These are phyloP conservation scores for Cyphomyrus discorhynchus DNA, from an alignment of 2,113 vertebrate species.

Conservation along the genomic window DNA sequence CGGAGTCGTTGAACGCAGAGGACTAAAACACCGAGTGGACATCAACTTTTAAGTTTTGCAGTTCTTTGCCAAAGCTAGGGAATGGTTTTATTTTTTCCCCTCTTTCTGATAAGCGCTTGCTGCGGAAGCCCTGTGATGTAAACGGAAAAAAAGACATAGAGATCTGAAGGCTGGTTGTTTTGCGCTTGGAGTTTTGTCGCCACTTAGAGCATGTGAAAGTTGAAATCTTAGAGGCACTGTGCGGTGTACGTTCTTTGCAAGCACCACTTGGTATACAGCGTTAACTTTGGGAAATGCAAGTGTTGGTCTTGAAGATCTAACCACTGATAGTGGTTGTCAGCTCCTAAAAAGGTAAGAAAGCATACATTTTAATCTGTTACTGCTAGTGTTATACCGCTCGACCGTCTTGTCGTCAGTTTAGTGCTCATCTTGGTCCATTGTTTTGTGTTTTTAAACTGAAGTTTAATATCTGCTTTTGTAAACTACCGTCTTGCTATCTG, in stretches of 20 bases:
- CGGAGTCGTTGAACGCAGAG: constrained; percentile 58
- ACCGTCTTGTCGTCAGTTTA: constrained; percentile 21
- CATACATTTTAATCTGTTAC: constrained; percentile 46
- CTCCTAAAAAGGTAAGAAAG: constrained; percentile 86
- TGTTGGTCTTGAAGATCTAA: constrained; percentile 87
- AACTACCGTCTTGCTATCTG: constrained; percentile 27
- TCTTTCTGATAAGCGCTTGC: constrained; percentile 57
- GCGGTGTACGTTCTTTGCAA: constrained; percentile 69
- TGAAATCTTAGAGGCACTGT: constrained; percentile 70
- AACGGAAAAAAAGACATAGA: constrained; percentile 40
- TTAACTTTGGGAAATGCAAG: constrained; percentile 97
- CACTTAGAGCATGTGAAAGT: constrained; percentile 73
- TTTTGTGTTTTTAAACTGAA: constrained; percentile 22
- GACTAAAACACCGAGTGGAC: constrained; percentile 65
- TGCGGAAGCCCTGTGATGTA: constrained; percentile 46
- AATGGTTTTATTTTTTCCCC: constrained; percentile 42
- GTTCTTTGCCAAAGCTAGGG: constrained; percentile 63
- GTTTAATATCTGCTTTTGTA: constrained; percentile 33
- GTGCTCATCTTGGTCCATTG: constrained; percentile 2
- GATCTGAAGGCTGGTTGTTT: constrained; percentile 36
- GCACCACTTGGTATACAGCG: constrained; percentile 73
- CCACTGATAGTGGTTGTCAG: constrained; percentile 84
- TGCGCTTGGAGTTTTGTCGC: constrained; percentile 54
- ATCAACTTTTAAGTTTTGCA: constrained; percentile 60
- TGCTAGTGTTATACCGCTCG: constrained; percentile 20